These are phyloP conservation scores for Meteorus sp. DNA, from an alignment of 1,140 invertebrate genomes.

Conservation along the genomic window DNA sequence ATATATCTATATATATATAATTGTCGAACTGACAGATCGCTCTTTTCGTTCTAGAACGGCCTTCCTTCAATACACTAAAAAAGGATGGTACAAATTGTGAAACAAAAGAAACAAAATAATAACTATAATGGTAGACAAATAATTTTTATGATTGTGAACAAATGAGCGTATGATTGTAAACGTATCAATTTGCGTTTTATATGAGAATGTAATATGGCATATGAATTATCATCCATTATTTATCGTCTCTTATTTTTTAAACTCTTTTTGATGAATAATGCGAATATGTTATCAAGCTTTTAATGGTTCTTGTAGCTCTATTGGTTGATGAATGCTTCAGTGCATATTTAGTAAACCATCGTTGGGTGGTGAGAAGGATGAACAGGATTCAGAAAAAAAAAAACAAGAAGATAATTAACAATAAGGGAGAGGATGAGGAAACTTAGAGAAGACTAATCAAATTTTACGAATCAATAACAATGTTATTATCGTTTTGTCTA, in stretches of 20 bases:
- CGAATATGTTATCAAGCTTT: constrained; percentile 15
- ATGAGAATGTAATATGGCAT: too few relatives aligned
- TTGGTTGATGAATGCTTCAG: background rate
- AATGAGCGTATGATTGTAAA: background rate
- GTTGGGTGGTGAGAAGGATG: background rate
- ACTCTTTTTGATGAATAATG: constrained; percentile 4
- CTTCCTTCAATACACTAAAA: constrained; percentile 25
- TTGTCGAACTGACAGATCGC: constrained; percentile 38
- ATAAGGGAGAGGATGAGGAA: background rate
- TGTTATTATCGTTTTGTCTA: too few relatives aligned
- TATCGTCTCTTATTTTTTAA: background rate
- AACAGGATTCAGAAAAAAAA: too few relatives aligned
- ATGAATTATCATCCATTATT: background rate
- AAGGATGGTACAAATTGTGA: too few relatives aligned
- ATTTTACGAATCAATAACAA: constrained; percentile 8
- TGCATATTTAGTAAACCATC: background rate
- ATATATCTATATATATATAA: too few relatives aligned
- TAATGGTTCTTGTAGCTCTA: constrained; percentile 3
- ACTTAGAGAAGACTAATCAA: constrained; percentile 8
- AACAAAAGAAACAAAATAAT: too few relatives aligned
- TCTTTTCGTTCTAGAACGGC: constrained; percentile 38
- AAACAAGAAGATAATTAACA: background rate
- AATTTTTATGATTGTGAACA: constrained; percentile 1
- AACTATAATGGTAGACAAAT: too few relatives aligned
- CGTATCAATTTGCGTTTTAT: too few relatives aligned